Percentiles rank a stretch among this genome's conserved stretches.
These are phyloP conservation scores for Protodeltote pygarga DNA, from an alignment of 2,888 invertebrate genomes.

Conservation along the genomic window DNA sequence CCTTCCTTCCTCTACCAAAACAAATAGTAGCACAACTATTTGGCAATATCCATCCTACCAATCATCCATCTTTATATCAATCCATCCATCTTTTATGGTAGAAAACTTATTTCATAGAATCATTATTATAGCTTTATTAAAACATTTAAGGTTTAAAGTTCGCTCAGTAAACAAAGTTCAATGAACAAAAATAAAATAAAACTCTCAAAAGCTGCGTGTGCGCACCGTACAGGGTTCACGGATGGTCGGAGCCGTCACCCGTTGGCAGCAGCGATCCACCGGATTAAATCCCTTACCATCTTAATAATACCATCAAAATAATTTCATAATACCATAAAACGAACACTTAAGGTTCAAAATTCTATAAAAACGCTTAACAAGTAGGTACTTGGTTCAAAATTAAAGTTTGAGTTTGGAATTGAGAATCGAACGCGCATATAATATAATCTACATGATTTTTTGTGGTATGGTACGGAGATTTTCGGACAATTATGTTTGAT, in stretches of 20 bases:
- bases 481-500: conserved; percentile 76
- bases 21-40: too few relatives aligned
- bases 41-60: too few relatives aligned
- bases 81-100: too few relatives aligned
- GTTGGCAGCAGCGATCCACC: conserved; percentile 63
- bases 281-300: conserved; percentile 63
- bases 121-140: too few relatives aligned
- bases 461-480: conserved; percentile 69
- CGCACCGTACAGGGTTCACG: conserved; percentile 72
- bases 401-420: conserved; percentile 38
- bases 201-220: conserved; percentile 51
- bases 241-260: conserved; percentile 75
- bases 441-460: conserved; percentile 73
- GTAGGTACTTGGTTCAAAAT: conserved; percentile 3
- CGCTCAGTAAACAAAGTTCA: neutral
- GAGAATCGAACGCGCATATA: conserved; percentile 65
- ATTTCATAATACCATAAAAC: conserved; percentile 19
- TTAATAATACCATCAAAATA: conserved; percentile 28
- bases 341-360: conserved; percentile 38
- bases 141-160: too few relatives aligned
- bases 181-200: conserved; percentile 12
- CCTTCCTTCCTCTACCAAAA: too few relatives aligned
- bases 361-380: conserved; percentile 1
- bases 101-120: too few relatives aligned
- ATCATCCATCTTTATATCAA: too few relatives aligned